A percentile compares a stretch with the other conserved stretches of the same genome.
phyloP scores from a whole-genome alignment of 2,797 vertebrate species.

The Syngnathus acus region DNA sequence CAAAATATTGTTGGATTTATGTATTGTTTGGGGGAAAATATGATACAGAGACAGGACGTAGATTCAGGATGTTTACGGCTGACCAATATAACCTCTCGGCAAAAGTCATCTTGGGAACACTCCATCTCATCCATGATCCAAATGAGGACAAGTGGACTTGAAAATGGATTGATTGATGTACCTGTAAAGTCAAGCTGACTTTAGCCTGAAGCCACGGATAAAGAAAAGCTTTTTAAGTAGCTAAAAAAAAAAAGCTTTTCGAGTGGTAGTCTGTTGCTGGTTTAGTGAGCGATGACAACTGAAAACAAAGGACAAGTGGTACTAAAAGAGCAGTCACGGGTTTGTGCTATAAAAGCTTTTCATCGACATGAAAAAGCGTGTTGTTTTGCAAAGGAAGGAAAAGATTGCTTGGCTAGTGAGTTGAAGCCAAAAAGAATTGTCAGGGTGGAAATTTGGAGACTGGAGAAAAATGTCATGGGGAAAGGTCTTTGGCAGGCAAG shows the following conservation, averaged over 20 bases:
- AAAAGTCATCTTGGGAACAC: too few species aligned
- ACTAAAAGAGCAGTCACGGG: neutral
- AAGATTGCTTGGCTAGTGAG: conserved; percentile 13
- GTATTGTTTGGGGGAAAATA: neutral
- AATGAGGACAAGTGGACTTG: neutral
- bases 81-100: too few species aligned
- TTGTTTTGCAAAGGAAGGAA: conserved; percentile 13
- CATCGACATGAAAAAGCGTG: conserved; percentile 1
- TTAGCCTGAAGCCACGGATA: neutral
- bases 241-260: neutral
- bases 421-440: neutral
- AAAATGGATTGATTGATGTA: neutral
- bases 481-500: conserved; percentile 18
- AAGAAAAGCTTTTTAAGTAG: neutral
- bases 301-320: neutral
- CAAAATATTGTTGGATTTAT: neutral
- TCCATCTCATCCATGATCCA: neutral
- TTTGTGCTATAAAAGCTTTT: neutral
- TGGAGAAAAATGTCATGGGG: conserved; percentile 37
- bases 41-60: neutral
- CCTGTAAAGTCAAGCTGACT: neutral
- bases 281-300: neutral
- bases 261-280: neutral
- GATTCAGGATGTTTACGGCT: neutral
- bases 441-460: conserved; percentile 30